Evolutionary conservation across 2,113 vertebrate genomes (phyloP).

Genomic region (Salvelinus alpinus): DNA sequence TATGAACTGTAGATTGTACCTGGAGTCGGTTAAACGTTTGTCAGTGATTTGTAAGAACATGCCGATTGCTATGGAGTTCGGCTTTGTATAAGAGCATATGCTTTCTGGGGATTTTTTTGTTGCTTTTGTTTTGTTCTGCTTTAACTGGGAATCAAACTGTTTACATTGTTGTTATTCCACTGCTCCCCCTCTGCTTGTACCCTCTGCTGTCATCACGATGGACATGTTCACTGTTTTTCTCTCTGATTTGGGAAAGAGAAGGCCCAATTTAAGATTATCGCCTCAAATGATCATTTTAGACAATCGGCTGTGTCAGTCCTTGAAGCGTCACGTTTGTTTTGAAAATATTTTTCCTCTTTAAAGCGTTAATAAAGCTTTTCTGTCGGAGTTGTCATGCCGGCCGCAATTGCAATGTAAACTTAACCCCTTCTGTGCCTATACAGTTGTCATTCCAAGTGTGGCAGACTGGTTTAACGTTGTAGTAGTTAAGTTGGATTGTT

Average conservation of each 20-base stretch:
- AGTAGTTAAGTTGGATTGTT: constrained; percentile 44
- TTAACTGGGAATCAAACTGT: constrained; percentile 66
- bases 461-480: constrained; percentile 21
- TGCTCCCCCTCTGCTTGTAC: constrained; percentile 64
- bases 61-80: constrained; percentile 61
- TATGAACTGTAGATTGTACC: constrained; percentile 83
- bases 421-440: constrained; percentile 76
- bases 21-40: constrained; percentile 74
- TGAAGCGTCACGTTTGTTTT: background rate
- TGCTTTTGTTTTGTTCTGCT: constrained; percentile 36
- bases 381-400: constrained; percentile 22
- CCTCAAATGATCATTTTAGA: constrained; percentile 21
- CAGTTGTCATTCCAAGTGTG: constrained; percentile 71
- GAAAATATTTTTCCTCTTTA: constrained; percentile 57
- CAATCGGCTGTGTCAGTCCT: background rate
- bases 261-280: background rate
- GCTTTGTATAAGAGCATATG: constrained; percentile 72
- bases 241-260: constrained; percentile 20
- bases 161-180: too few relatives aligned
- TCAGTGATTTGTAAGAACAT: constrained; percentile 85
- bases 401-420: constrained; percentile 34
- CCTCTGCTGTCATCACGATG: constrained; percentile 62
- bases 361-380: constrained; percentile 42
- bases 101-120: constrained; percentile 29
- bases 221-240: constrained; percentile 48